Evolutionary conservation across 1,140 invertebrate genomes (phyloP).

Genomic region (Mylabris phalerata): DNA sequence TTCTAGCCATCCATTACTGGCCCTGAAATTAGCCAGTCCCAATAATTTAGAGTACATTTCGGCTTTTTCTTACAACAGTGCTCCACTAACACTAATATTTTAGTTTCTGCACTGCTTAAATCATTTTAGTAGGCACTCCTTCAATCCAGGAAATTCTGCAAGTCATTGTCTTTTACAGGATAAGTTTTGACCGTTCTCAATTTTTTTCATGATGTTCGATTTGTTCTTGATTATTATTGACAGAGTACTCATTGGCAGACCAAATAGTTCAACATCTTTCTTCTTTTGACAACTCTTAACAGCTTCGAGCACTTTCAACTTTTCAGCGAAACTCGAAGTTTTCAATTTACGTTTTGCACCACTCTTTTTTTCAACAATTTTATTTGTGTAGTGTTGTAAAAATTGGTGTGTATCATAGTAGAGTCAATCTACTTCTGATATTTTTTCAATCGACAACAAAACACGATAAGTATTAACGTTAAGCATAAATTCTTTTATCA

Average conservation of each 20-base stretch:
- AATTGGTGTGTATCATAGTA: too few relatives aligned
- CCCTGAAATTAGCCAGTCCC: conserved; percentile 15
- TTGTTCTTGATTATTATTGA: conserved; percentile 25
- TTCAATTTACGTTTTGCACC: conserved; percentile 5
- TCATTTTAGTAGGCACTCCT: too few relatives aligned
- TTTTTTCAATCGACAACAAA: too few relatives aligned
- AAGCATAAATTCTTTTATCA: not conserved
- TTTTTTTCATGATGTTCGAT: conserved; percentile 12
- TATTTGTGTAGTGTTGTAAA: too few relatives aligned
- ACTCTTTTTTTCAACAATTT: too few relatives aligned
- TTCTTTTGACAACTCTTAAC: conserved; percentile 24
- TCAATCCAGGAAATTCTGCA: too few relatives aligned
- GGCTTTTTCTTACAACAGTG: conserved; percentile 22
- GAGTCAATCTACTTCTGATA: too few relatives aligned
- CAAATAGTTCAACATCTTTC: conserved; percentile 23
- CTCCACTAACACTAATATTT: too few relatives aligned
- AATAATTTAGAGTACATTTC: conserved; percentile 17
- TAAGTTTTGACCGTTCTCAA: conserved; percentile 16
- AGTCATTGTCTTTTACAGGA: conserved; percentile 9
- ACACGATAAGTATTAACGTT: too few relatives aligned
- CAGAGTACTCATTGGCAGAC: conserved; percentile 16
- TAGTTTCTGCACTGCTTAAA: too few relatives aligned
- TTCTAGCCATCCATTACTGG: conserved; percentile 23
- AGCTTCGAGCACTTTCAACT: conserved; percentile 23
- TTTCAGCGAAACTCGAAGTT: conserved; percentile 20